These are phyloP conservation scores for Istiophorus platypterus DNA, from an alignment of 2,113 vertebrate species.

Conservation along the genomic window DNA sequence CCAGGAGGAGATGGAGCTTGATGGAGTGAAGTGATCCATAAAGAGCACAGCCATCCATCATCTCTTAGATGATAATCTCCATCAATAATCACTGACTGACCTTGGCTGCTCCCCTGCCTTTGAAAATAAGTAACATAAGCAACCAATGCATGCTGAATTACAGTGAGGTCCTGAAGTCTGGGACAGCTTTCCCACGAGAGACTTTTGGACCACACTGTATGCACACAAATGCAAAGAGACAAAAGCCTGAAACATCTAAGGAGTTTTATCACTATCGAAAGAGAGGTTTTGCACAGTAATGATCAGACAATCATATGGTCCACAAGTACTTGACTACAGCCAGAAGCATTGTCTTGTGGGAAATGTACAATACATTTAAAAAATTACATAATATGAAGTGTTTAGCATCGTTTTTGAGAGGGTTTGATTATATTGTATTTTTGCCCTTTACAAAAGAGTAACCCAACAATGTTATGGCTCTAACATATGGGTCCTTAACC, in stretches of 20 bases:
- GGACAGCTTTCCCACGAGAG: too few species aligned
- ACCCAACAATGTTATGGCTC: not conserved
- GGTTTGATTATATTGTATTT: too few species aligned
- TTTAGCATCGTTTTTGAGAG: too few species aligned
- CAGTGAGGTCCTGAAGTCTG: too few species aligned
- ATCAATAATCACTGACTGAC: constrained; percentile 46
- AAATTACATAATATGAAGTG: too few species aligned
- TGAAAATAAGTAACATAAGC: constrained; percentile 19
- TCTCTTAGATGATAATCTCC: constrained; percentile 41
- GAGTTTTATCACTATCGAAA: not conserved
- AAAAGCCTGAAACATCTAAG: rapidly evolving
- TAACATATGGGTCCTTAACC: not conserved
- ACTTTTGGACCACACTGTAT: too few species aligned
- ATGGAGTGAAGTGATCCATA: constrained; percentile 44
- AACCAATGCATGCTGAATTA: not conserved
- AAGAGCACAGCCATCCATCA: constrained; percentile 54
- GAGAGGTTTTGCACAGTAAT: not conserved
- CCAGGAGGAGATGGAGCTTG: constrained; percentile 10
- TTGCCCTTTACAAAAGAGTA: too few species aligned
- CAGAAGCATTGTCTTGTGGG: not conserved
- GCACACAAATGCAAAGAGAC: not conserved
- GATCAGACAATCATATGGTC: not conserved
- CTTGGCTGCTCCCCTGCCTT: constrained; percentile 35
- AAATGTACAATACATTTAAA: not conserved
- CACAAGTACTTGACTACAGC: not conserved